Evolutionary conservation across 2,113 vertebrate genomes (phyloP).

Genomic region (Camelus bactrianus): DNA sequence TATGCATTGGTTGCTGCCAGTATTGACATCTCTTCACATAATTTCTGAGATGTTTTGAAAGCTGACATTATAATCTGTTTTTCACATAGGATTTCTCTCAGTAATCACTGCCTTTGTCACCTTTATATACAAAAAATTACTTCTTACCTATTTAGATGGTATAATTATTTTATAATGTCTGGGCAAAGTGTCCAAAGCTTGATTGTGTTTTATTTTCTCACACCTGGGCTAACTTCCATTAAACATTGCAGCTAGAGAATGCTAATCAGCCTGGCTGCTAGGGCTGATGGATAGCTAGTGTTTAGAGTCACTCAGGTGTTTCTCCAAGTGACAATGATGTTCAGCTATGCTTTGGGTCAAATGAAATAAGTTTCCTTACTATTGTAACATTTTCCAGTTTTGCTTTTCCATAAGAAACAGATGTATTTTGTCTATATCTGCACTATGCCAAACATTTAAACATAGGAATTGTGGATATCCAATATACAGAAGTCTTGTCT

Average conservation of each 20-base stretch:
- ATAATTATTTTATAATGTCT: conserved; percentile 13
- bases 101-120: conserved; percentile 40
- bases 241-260: not conserved
- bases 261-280: not conserved
- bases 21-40: not conserved
- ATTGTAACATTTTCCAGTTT: not conserved
- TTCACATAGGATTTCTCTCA: not conserved
- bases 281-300: not conserved
- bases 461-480: not conserved
- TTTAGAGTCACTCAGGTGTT: not conserved
- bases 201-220: conserved; percentile 19
- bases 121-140: not conserved
- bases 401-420: not conserved
- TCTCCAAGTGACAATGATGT: not conserved
- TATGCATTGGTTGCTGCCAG: not conserved
- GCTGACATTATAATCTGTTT: not conserved
- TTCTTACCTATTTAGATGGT: conserved; percentile 27
- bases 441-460: not conserved
- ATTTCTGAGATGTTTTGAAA: not conserved
- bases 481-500: not conserved
- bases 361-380: not conserved
- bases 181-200: not conserved
- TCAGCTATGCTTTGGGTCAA: not conserved
- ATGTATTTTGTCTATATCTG: not conserved
- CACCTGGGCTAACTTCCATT: not conserved